phyloP scores from a whole-genome alignment of 2,888 invertebrate genomes.

The Listrodromus nycthemerus region DNA sequence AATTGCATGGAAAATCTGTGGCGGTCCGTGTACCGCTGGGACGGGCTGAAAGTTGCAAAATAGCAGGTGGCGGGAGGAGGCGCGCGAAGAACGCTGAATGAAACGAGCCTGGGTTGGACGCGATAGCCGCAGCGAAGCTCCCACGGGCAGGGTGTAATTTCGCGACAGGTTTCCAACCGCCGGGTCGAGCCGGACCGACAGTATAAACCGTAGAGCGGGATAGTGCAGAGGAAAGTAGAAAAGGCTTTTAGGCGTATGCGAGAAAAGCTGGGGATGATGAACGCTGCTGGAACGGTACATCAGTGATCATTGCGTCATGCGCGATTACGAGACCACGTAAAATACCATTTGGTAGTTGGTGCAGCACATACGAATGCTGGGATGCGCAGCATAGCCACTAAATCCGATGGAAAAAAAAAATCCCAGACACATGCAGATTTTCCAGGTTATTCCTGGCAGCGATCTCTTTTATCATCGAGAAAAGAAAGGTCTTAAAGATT shows the following conservation, averaged over 20 bases:
- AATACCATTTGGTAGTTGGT: neutral
- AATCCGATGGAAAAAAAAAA: neutral
- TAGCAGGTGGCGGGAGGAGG: neutral
- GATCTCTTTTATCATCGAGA: neutral
- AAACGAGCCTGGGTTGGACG: conserved; percentile 36
- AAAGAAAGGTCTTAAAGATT: conserved; percentile 8
- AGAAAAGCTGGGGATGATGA: conserved; percentile 1
- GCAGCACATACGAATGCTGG: neutral
- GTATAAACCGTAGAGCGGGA: conserved; percentile 4
- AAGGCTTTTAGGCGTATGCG: neutral
- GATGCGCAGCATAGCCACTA: neutral
- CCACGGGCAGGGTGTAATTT: conserved; percentile 50
- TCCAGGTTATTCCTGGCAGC: neutral
- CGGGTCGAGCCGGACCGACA: conserved; percentile 1
- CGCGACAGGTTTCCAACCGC: conserved; percentile 34
- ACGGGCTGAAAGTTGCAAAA: conserved; percentile 36
- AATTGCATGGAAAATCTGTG: conserved; percentile 62
- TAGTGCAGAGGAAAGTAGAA: neutral
- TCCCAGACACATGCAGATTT: neutral
- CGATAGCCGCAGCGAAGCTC: conserved; percentile 32
- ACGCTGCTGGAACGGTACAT: neutral
- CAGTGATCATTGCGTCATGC: neutral
- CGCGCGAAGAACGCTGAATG: neutral
- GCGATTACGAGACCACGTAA: conserved; percentile 7
- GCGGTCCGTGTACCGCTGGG: conserved; percentile 44